Base-by-base conservation (phyloP, 2,888 invertebrate genomes). In the Pardosa pseudoannulata region DNA sequence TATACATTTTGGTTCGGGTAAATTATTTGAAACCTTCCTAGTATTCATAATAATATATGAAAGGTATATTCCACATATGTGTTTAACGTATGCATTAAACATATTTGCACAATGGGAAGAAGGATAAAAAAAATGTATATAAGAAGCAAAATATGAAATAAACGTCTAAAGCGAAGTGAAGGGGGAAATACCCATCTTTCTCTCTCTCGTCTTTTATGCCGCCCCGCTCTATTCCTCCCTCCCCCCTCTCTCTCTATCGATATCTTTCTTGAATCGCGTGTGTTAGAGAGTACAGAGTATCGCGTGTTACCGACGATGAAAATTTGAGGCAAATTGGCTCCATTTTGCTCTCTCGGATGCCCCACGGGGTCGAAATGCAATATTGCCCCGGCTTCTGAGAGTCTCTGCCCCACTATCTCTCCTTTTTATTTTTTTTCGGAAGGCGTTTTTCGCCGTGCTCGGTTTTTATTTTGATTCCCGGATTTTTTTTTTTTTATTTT, bases 311-410 rank as follows among this genome's bases (percentile, higher is more conserved):
- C 16, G 23, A 23, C 56, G 56, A 56, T 56, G 70, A 70, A 70
- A 68, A 82, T 74, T 70, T 62, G 70, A 16, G 81, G 62, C 56
- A 75, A 82, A 82, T 82, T 82, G 81, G 81, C 81, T 70, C 64
- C 74, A 82, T 75, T 82, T 82, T 75, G 56, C 56, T 65, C 67
- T 62, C 62, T 29, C n/a, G 65, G 27, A 32, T 32, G 41, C 71
- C 68, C 36, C 16, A 13, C 27, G 78, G 74, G 62, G 50, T 46
- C 67, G 72, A 50, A 39, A 50, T 73, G 65, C 50, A 80, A 73
- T 65, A 80, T 67, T 68, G 81, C 67, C 74, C 28, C 41, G 31
- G 70, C 75, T 75, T 62, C 81, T 75, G 70, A 28, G 36, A 28
- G 36, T 29, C 29, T 46, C 9, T 23, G 46, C 16, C n/a, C 36